Evolutionary conservation across 2,113 vertebrate species (phyloP), one percentile per base, ranked within the genome.

Genomic region (Oxyura jamaicensis): DNA sequence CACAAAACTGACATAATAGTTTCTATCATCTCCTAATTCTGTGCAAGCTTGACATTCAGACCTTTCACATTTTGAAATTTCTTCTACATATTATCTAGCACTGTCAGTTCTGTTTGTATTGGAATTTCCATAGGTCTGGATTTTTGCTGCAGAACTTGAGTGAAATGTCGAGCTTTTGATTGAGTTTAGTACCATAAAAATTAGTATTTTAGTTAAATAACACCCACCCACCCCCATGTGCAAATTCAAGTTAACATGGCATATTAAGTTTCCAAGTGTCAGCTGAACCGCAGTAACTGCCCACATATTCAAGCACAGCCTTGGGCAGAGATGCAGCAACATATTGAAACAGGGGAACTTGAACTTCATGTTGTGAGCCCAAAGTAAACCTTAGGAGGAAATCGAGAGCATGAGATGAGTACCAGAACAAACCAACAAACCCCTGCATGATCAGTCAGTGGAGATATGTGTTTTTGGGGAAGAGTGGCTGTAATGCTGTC

Each of bases 281-380:
- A 91, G 31, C 74, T 53, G 79, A 91, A 86, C 55, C 81, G 22
- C 79, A 73, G 72, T 83, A 92, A 62, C 75, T 96, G 85, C 72
- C 88, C 94, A 95, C 88, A 71, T 83, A 67, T 33, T 94, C 90
- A 90, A 71, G 83, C 79, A 88, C 79, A 83, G 83, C 94, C 83
- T 83, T 88, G 63, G 79, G 76, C 83, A 71, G 91, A 91, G 92
- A 79, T 88, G 83, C 55, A 88, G 41, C 36, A 62, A 41, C 68
- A 69, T 93, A 83, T 80, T 83, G 91, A 91, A 95, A 83, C 9
- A 77, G 48, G 93, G 26, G 68, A 86, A 83, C 56, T 59, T 83
- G 72, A 90, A 90, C 80, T 92, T 11, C 21, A 9, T 52, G 48
- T 48, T 77, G 76, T 88, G 63, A 95, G 59, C 39, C 68, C 59